Percentiles rank a stretch among this genome's conserved stretches.
Conservation (phyloP, 2,113 vertebrate genomes). For the Calidris pygmaea region DNA sequence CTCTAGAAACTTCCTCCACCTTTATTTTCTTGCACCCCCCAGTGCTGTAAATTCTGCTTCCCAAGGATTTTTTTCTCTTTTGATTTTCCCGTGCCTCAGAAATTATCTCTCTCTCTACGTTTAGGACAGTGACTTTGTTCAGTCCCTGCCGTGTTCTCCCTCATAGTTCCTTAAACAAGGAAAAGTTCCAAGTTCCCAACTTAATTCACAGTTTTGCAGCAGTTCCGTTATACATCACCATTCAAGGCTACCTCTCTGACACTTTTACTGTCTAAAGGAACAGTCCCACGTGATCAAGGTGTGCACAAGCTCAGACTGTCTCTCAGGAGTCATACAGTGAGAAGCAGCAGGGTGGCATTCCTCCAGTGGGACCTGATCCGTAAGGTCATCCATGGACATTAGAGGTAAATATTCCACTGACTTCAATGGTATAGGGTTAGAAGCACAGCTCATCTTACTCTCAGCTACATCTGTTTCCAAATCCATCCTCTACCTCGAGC, state of each 20-base stretch:
- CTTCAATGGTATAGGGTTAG: neutral
- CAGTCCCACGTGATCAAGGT: fast-evolving
- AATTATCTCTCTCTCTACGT: neutral
- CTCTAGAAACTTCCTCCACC: constrained; percentile 55
- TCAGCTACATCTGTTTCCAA: neutral
- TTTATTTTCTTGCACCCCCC: constrained; percentile 13
- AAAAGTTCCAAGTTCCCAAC: neutral
- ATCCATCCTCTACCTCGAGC: neutral
- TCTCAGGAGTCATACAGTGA: neutral
- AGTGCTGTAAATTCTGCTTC: neutral
- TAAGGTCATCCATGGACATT: neutral
- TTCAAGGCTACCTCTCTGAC: neutral
- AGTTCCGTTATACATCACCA: neutral
- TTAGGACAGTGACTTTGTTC: neutral
- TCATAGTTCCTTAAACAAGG: neutral
- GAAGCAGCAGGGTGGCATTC: neutral
- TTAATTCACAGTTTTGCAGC: neutral
- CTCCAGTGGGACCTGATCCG: neutral
- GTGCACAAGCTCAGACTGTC: neutral
- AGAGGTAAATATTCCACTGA: neutral
- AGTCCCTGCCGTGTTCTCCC: neutral
- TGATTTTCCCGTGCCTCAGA: neutral
- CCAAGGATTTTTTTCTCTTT: neutral
- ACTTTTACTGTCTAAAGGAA: neutral
- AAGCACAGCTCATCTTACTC: neutral